Evolutionary conservation across 2,113 vertebrate genomes (phyloP).

Genomic region (Stegostoma tigrinum): DNA sequence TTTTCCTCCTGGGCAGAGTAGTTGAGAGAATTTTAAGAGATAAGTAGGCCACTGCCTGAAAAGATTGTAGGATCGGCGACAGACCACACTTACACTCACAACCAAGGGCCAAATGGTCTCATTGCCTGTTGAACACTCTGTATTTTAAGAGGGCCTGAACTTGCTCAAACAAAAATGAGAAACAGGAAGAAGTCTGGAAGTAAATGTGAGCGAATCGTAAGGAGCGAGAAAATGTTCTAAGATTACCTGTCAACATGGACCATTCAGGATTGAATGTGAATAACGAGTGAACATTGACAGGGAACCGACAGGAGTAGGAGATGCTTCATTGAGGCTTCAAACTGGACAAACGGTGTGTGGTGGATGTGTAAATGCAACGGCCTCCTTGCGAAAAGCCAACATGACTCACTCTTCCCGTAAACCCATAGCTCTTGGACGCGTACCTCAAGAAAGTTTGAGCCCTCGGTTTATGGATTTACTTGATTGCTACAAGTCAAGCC

Average conservation of each 20-base stretch:
- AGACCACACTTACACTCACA: background rate
- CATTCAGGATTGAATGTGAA: background rate
- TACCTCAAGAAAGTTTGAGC: too few species aligned
- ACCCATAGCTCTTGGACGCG: background rate
- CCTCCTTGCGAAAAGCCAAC: background rate
- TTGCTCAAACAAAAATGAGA: background rate
- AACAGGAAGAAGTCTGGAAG: background rate
- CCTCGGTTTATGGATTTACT: background rate
- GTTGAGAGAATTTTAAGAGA: too few species aligned
- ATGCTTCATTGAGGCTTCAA: background rate
- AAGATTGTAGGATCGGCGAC: too few species aligned
- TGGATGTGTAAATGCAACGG: background rate
- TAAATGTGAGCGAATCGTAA: background rate
- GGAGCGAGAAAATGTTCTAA: background rate
- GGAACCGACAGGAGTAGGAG: background rate
- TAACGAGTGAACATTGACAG: background rate
- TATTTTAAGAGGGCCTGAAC: background rate
- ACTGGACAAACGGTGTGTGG: background rate
- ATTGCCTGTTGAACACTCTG: background rate
- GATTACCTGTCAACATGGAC: background rate
- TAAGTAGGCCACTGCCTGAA: too few species aligned
- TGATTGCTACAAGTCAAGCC: background rate
- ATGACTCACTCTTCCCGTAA: background rate
- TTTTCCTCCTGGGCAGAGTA: too few species aligned
- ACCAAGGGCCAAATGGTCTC: background rate